These are phyloP conservation scores for Oncorhynchus mykiss DNA, from an alignment of 2,113 vertebrate species.

Conservation along the genomic window DNA sequence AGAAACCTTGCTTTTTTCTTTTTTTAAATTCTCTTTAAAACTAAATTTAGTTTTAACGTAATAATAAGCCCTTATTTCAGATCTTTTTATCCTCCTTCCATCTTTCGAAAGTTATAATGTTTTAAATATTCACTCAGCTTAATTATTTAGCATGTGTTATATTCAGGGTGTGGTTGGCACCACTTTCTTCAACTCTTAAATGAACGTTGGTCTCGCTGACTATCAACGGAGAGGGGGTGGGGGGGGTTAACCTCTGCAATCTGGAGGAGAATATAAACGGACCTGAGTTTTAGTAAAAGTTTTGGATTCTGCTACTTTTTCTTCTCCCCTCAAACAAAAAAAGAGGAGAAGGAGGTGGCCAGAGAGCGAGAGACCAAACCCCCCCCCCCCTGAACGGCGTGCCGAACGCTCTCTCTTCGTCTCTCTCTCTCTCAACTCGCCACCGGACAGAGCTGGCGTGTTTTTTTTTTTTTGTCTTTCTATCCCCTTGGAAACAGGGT, in stretches of 20 bases:
- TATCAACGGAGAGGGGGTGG: not conserved
- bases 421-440: too few relatives aligned
- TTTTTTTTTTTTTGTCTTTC: conserved; percentile 45
- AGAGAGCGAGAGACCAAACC: not conserved
- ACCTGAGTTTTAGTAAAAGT: conserved; percentile 60
- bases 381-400: too few relatives aligned
- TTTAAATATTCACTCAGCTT: conserved; percentile 60
- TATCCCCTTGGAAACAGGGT: conserved; percentile 73
- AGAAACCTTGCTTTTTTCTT: conserved; percentile 65
- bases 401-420: too few relatives aligned
- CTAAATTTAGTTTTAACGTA: conserved; percentile 63
- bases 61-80: conserved; percentile 75
- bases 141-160: conserved; percentile 75
- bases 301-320: conserved; percentile 11
- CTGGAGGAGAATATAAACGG: conserved; percentile 40
- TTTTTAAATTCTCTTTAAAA: conserved; percentile 63
- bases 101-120: conserved; percentile 59
- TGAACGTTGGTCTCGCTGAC: conserved; percentile 26
- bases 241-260: conserved; percentile 48
- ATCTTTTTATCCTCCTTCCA: conserved; percentile 41
- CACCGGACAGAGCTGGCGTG: conserved; percentile 3
- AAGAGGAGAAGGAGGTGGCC: not conserved
- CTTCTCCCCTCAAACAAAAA: too few relatives aligned
- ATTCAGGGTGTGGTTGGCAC: conserved; percentile 50
- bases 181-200: conserved; percentile 14